Evolutionary conservation across 2,888 invertebrate genomes (phyloP).

Genomic region (Ornithoptera priamus): DNA sequence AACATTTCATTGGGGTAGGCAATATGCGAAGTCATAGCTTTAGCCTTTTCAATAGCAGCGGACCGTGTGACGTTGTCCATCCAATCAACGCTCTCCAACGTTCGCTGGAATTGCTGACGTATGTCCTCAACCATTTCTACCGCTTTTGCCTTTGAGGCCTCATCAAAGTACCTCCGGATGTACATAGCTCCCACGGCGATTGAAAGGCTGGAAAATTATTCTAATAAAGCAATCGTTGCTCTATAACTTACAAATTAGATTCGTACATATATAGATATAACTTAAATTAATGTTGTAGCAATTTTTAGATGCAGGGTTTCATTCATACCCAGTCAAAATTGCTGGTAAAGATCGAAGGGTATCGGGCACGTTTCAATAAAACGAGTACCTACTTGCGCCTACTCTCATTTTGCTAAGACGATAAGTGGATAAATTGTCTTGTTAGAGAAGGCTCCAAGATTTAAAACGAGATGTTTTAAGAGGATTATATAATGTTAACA

Average conservation of each 20-base stretch:
- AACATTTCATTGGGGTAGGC: conserved; percentile 95
- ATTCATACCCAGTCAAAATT: no score
- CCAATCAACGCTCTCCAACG: conserved; percentile 91
- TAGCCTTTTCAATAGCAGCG: conserved; percentile 89
- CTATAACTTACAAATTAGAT: neutral
- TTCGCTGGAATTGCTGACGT: conserved; percentile 87
- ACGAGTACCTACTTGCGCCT: no score
- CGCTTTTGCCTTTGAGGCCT: conserved; percentile 90
- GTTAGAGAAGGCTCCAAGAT: no score
- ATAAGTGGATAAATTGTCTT: no score
- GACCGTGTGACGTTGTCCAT: conserved; percentile 92
- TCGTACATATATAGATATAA: no score
- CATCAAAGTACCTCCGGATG: conserved; percentile 92
- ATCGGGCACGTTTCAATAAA: no score
- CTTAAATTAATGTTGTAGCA: no score
- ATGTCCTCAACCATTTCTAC: conserved; percentile 94
- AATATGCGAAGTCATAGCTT: conserved; percentile 92
- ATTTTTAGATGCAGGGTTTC: no score
- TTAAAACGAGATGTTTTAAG: no score
- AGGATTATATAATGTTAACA: no score
- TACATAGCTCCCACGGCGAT: conserved; percentile 91
- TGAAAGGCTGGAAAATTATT: conserved; percentile 76
- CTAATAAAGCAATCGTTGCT: neutral
- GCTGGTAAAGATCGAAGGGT: no score
- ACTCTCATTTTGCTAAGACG: no score